Evolutionary conservation across 2,113 vertebrate species (phyloP), one percentile per base, ranked within the genome.

Genomic region (Tamias sibiricus): DNA sequence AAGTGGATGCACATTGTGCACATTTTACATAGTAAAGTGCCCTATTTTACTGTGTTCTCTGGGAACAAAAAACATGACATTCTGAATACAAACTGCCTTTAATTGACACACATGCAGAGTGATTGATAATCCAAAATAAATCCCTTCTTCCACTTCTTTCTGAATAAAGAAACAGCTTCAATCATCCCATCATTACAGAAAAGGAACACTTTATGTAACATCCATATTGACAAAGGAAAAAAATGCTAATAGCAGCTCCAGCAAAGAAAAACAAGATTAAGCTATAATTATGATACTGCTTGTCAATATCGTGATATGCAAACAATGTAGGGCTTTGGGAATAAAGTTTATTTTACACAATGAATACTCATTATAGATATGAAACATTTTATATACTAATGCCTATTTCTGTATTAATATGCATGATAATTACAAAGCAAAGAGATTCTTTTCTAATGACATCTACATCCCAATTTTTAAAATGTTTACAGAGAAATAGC

Each of bases 301-400:
- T 94, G 87, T 87, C 97, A 84, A 6, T 98, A 74, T 87, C 89
- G 95, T 97, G 57, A 96, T 98, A 22, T 76, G 83, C 30, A 84
- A 97, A 93, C 2, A 47, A 19, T 68, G 8, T 1, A 72, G 81
- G 35, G 57, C 54, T 44, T 57, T 59, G 44, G 69, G 77, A 94
- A 85, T 66, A 88, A 72, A 90, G 11, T 93, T 87, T 76, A 22
- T 97, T 98, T 96, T 95, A 77, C 47, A 86, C 62, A 87, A 92
- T 68, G 94, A 89, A 68, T 97, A 95, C 35, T 42, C 1, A 3
- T 3, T 87, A 92, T 40, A 68, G 57, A 16, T 92, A 52, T 95
- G 92, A 88, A 96, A 52, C 40, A 52, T 86, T 89, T 84, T n/a
- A 20, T 8, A 68, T 57, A 87, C 26, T 76, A 93, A 88, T 90